Percentiles rank a stretch among this genome's conserved stretches.
These are phyloP conservation scores for Brachylomia viminalis DNA, from an alignment of 2,888 invertebrate species.

Conservation along the genomic window DNA sequence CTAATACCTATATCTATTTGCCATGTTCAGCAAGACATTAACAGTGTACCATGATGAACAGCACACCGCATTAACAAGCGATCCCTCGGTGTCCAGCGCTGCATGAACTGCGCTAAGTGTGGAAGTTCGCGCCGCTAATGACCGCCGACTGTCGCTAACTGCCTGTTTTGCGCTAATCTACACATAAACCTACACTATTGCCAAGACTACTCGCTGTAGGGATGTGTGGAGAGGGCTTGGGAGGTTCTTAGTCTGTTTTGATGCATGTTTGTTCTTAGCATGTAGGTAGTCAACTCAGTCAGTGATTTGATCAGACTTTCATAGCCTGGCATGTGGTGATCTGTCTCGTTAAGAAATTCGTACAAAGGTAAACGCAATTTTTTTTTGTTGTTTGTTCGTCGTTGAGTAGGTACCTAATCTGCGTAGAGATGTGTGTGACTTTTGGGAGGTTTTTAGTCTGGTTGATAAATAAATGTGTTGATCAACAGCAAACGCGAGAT, in stretches of 20 bases:
- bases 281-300: not conserved
- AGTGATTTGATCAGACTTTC: not conserved
- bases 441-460: not conserved
- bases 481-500: too few relatives aligned
- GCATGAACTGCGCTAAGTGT: conserved; percentile 60
- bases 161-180: conserved; percentile 60
- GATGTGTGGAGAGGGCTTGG: conserved; percentile 13
- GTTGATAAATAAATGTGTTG: too few relatives aligned
- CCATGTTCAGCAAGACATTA: not conserved
- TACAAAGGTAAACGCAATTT: too few relatives aligned
- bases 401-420: not conserved
- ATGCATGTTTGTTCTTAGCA: too few relatives aligned
- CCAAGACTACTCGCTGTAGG: conserved; percentile 30
- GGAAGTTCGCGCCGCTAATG: conserved; percentile 63
- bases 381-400: not conserved
- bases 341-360: not conserved
- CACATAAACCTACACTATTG: conserved; percentile 55
- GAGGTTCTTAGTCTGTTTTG: conserved; percentile 1
- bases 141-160: conserved; percentile 60
- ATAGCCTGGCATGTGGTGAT: not conserved
- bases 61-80: conserved; percentile 28
- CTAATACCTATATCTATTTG: not conserved
- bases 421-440: conserved; percentile 2
- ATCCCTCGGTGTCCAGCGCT: conserved; percentile 1
- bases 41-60: conserved; percentile 23